These are phyloP conservation scores for Catocala nupta DNA, from an alignment of 2,888 invertebrate genomes.

Conservation along the genomic window DNA sequence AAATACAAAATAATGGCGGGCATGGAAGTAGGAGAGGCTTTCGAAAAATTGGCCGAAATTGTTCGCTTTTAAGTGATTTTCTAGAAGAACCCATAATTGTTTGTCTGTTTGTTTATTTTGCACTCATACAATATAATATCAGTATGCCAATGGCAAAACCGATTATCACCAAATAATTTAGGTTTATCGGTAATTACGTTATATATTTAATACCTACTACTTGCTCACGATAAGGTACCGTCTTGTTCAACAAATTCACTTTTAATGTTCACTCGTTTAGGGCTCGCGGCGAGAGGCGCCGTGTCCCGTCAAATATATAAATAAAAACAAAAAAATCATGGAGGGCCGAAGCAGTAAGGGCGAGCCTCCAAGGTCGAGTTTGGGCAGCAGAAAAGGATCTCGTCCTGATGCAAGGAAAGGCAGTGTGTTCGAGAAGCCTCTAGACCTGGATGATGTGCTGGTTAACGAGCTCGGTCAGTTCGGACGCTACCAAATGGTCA, in stretches of 20 bases:
- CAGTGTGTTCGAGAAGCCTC: conserved; percentile 36
- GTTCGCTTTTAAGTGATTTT: too few relatives aligned
- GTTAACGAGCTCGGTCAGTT: conserved; percentile 88
- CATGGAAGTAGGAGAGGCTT: too few relatives aligned
- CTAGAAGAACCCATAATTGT: too few relatives aligned
- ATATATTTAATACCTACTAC: too few relatives aligned
- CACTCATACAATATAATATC: background rate
- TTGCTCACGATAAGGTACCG: conserved; percentile 33
- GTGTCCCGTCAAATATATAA: background rate
- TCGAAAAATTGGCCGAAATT: too few relatives aligned
- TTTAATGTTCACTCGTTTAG: conserved; percentile 27
- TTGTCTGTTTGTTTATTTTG: too few relatives aligned
- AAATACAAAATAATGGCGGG: too few relatives aligned
- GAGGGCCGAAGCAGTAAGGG: background rate
- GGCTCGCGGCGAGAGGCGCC: conserved; percentile 4
- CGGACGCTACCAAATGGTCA: conserved; percentile 89
- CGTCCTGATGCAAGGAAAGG: conserved; percentile 1
- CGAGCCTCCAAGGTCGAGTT: background rate
- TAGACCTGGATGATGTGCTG: conserved; percentile 84
- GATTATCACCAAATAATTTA: conserved; percentile 22
- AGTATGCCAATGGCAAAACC: background rate
- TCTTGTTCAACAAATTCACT: conserved; percentile 8
- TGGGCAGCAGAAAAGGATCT: conserved; percentile 4
- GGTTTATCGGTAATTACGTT: conserved; percentile 27
- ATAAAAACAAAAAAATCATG: conserved; percentile 8